Evolutionary conservation across 2,888 invertebrate species (phyloP).

Genomic region (Panorpa germanica): DNA sequence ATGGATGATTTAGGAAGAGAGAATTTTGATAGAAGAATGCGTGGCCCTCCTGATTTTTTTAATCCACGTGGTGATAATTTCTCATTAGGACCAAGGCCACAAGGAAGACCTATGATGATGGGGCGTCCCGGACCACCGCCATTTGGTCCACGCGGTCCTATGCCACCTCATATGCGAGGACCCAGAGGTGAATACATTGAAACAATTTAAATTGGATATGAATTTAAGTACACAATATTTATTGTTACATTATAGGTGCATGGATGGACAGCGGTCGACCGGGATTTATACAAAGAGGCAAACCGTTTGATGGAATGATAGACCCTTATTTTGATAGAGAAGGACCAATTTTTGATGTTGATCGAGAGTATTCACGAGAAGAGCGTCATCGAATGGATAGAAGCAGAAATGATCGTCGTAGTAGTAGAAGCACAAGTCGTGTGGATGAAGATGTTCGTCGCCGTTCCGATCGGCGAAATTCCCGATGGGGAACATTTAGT

Average conservation of each 20-base stretch:
- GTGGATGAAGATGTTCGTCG: conserved; percentile 9
- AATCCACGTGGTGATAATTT: conserved; percentile 6
- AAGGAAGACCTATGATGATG: conserved; percentile 10
- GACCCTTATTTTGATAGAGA: no score
- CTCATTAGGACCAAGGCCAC: conserved; percentile 5
- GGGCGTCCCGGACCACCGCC: conserved; percentile 13
- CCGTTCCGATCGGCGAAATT: conserved; percentile 13
- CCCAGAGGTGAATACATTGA: conserved; percentile 13
- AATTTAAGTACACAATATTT: background rate
- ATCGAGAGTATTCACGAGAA: conserved; percentile 8
- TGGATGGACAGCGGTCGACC: conserved; percentile 10
- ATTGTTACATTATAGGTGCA: conserved; percentile 2
- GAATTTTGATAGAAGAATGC: conserved; percentile 13
- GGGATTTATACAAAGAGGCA: conserved; percentile 10
- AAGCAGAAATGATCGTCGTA: conserved; percentile 12
- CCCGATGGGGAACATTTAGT: conserved; percentile 17
- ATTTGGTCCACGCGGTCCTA: conserved; percentile 13
- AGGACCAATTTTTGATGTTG: background rate
- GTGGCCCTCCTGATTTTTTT: conserved; percentile 7
- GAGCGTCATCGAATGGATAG: conserved; percentile 8
- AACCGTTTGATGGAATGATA: no score
- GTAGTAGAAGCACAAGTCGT: no score
- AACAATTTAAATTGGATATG: background rate
- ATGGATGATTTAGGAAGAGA: no score
- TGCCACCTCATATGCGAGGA: conserved; percentile 14